A percentile compares a stretch with the other conserved stretches of the same genome.
Evolutionary conservation across 2,888 invertebrate genomes (phyloP).

Genomic region (Hypolimnas misippus): DNA sequence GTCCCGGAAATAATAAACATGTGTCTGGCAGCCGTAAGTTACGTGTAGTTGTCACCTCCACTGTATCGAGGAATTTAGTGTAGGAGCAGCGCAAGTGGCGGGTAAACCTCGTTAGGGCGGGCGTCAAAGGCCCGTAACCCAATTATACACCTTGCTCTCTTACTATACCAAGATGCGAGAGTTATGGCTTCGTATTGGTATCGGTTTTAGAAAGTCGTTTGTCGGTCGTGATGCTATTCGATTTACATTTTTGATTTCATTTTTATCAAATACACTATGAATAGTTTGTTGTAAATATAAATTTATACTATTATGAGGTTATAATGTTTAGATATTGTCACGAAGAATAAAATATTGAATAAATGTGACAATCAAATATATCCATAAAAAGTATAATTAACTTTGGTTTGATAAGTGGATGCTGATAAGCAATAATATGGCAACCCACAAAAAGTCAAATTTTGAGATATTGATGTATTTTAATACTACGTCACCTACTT

Average conservation of each 20-base stretch:
- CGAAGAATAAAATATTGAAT: no score
- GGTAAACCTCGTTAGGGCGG: conserved; percentile 76
- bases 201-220: conserved; percentile 1
- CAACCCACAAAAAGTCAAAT: no score
- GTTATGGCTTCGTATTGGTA: conserved; percentile 11
- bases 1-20: no score
- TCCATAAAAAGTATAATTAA: no score
- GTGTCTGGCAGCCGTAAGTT: no score
- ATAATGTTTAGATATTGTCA: no score
- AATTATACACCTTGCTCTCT: conserved; percentile 73
- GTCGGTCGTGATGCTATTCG: background rate
- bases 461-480: no score
- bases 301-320: no score
- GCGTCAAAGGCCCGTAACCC: conserved; percentile 81
- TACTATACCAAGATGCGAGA: conserved; percentile 25
- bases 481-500: no score
- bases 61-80: conserved; percentile 41
- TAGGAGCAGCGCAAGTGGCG: conserved; percentile 43
- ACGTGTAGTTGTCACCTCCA: conserved; percentile 35
- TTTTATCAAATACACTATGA: background rate
- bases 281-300: background rate
- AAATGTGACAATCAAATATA: no score
- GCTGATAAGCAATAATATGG: no score
- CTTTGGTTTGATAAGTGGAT: no score
- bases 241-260: background rate